Evolutionary conservation across 37 sponge, comb jelly and placozoan species (phyloP), one percentile per base, ranked within the genome.

Genomic region (Chondrilla cf. caribensis): DNA sequence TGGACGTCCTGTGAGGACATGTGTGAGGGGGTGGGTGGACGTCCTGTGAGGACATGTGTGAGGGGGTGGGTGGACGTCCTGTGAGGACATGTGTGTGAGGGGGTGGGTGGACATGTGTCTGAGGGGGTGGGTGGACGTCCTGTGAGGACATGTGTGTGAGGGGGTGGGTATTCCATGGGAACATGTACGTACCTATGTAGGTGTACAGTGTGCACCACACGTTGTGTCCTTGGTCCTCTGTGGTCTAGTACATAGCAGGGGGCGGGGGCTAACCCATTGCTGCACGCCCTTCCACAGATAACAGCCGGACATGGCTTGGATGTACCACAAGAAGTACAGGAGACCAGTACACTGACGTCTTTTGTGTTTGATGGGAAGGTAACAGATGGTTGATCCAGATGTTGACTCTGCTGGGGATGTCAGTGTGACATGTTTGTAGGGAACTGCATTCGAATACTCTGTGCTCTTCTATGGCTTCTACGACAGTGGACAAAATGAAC

Each of bases 381-480:
- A 57, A 33, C n/a, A n/a, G 78, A 58, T 4, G 28, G 21, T 62
- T 62, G 4, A 62, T 19, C 64, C 64, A 19, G 64, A 62, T 29
- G 57, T 19, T n/a, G 7, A 62, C 29, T 29, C 64, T 7, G 8
- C 64, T 19, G 5, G 29, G 8, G 29, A 19, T 62, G 64, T 62
- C 64, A 62, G 29, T 62, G 64, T 19, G 25, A n/a, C 24, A 2
- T 37, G 59, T n/a, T 28, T 59, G 0, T 67, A 92, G 93, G 93
- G 93, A 18, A 88, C 88, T 58, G 58, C 58, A 0, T 83, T 92
- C 82, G 93, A 92, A 70, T 92, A 88, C 58, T 92, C 93, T 24
- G 79, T 92, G 2, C 77, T 94, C 8, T 94, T 94, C 83, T 87
- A 90, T 66, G 94, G 94, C 11, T 94, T 78, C 78, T 94, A 94